Percentiles rank a stretch among this genome's conserved stretches.
phyloP scores from a whole-genome alignment of 2,797 vertebrate genomes.

The Eulemur mongoz region DNA sequence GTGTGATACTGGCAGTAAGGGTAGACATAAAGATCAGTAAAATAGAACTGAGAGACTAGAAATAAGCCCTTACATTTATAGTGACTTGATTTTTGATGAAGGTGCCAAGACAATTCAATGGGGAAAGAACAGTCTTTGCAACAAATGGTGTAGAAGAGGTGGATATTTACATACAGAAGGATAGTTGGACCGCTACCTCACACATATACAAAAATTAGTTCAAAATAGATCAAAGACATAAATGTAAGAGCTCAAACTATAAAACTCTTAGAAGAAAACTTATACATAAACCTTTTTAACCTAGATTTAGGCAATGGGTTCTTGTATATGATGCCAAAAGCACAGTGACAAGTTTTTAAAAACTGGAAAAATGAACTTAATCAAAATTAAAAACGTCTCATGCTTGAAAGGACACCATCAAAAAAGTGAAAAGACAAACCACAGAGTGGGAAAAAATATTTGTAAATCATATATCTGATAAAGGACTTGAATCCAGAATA shows the following conservation, averaged over 20 bases:
- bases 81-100: neutral
- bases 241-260: neutral
- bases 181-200: neutral
- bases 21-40: neutral
- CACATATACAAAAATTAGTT: neutral
- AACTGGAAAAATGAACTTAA: neutral
- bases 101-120: neutral
- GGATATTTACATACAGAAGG: neutral
- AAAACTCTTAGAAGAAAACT: neutral
- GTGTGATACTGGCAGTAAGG: neutral
- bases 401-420: neutral
- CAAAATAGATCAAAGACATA: neutral
- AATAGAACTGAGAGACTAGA: neutral
- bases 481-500: neutral
- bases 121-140: neutral
- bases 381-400: neutral
- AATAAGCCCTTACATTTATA: neutral
- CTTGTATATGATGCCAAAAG: neutral
- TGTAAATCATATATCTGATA: neutral
- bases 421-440: neutral
- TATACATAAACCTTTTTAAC: neutral
- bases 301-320: neutral
- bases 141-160: neutral
- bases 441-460: neutral
- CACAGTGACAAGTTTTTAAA: neutral